Percentiles rank a stretch among this genome's conserved stretches.
Evolutionary conservation across 2,113 vertebrate genomes (phyloP).

Genomic region (Dascyllus trimaculatus): DNA sequence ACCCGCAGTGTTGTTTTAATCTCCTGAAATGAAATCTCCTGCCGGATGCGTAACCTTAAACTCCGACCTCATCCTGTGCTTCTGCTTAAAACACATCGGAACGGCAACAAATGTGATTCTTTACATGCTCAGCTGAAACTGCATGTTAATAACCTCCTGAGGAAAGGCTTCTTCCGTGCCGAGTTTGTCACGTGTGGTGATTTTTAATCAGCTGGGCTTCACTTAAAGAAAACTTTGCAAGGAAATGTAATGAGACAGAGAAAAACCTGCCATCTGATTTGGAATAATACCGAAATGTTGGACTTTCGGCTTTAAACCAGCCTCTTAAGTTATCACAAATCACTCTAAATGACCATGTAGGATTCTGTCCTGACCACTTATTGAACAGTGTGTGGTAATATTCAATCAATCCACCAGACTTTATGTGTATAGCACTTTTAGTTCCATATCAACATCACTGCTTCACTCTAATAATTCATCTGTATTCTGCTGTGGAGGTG

Average conservation of each 20-base stretch:
- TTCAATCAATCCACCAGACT: too few species aligned
- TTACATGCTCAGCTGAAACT: background rate
- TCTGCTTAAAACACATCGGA: background rate
- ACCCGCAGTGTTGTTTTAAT: background rate
- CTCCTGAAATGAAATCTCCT: background rate
- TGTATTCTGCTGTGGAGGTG: background rate
- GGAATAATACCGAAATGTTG: background rate
- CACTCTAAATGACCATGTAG: background rate
- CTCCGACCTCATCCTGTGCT: too few species aligned
- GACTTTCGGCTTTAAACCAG: background rate
- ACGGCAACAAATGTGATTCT: background rate
- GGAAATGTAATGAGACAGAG: background rate
- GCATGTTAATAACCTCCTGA: background rate
- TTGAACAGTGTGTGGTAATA: background rate
- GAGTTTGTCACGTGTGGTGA: background rate
- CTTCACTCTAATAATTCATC: background rate
- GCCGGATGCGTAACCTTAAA: background rate
- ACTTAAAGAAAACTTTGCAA: background rate
- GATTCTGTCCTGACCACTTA: background rate
- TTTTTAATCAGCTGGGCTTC: slow-evolving; percentile 12
- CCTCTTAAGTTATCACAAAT: background rate
- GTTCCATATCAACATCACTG: background rate
- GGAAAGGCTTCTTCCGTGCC: background rate
- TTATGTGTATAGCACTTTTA: too few species aligned
- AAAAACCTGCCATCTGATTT: background rate